A percentile compares a stretch with the other conserved stretches of the same genome.
These are phyloP conservation scores for Pemphredon lugubris DNA, from an alignment of 2,888 invertebrate species.

Conservation along the genomic window DNA sequence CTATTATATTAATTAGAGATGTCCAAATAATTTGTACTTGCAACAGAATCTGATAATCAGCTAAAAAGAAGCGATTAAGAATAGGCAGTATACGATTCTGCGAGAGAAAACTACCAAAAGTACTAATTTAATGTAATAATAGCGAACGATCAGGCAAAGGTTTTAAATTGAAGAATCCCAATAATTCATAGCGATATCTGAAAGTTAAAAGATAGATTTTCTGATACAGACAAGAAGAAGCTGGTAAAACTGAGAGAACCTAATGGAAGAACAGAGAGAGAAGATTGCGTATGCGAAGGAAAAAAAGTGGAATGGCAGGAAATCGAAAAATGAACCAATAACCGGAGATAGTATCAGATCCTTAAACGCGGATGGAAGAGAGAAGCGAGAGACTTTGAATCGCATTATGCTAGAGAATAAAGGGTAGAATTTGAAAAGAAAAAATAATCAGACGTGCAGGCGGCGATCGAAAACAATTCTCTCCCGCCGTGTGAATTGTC, in stretches of 20 bases:
- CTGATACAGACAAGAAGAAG: not conserved
- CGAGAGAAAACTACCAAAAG: no score
- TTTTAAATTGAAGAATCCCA: not conserved
- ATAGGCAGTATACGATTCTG: no score
- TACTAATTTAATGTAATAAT: no score
- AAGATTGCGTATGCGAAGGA: not conserved
- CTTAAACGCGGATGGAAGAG: not conserved
- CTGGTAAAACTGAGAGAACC: not conserved
- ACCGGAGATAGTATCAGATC: slow-evolving; percentile 6
- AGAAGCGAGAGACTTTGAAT: not conserved
- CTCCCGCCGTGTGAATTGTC: no score
- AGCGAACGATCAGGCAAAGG: not conserved
- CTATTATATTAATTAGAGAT: no score
- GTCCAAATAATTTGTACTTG: no score
- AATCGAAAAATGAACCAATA: slow-evolving; percentile 23
- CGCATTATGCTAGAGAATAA: not conserved
- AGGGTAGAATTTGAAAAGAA: not conserved
- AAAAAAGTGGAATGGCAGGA: slow-evolving; percentile 7
- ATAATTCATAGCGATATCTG: slow-evolving; percentile 1
- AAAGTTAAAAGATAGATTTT: not conserved
- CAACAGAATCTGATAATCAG: no score
- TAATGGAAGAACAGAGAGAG: not conserved
- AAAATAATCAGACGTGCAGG: not conserved
- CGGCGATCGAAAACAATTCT: no score
- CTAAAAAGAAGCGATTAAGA: no score